A percentile compares a stretch with the other conserved stretches of the same genome.
These are phyloP conservation scores for Stictonetta naevosa DNA, from an alignment of 2,113 vertebrate genomes.

Conservation along the genomic window DNA sequence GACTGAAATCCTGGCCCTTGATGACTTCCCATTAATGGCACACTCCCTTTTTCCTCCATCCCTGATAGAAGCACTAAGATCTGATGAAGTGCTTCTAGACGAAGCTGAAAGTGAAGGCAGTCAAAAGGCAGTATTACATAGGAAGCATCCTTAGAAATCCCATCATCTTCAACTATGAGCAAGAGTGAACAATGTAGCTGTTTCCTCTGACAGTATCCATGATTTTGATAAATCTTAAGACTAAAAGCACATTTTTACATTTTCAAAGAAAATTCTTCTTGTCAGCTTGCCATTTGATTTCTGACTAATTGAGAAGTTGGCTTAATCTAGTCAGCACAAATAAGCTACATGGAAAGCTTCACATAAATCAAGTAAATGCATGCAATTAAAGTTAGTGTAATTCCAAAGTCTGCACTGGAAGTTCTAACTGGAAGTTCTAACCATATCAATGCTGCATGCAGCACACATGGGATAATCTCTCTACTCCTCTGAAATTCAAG, in stretches of 20 bases:
- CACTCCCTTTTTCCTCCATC: constrained; percentile 95
- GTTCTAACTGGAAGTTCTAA: background rate
- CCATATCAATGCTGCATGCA: background rate
- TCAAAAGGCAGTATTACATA: background rate
- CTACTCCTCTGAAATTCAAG: background rate
- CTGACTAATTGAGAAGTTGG: background rate
- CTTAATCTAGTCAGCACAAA: background rate
- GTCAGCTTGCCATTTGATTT: background rate
- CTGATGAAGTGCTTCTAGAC: constrained; percentile 96
- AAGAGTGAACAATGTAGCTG: background rate
- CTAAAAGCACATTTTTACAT: background rate
- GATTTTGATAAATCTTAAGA: background rate
- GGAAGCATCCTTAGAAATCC: background rate
- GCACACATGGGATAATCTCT: background rate
- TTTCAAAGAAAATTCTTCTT: background rate
- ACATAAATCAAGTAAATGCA: background rate
- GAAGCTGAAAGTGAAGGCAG: constrained; percentile 80
- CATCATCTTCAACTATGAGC: background rate
- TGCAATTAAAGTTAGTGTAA: background rate
- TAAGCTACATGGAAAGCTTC: background rate
- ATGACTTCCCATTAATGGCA: constrained; percentile 74
- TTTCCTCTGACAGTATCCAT: background rate
- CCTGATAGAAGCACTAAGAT: constrained; percentile 94
- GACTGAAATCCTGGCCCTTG: constrained; percentile 86
- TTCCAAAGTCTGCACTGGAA: background rate